Evolutionary conservation across 2,797 vertebrate species (phyloP).

Genomic region (Coranthus polyacanthus): DNA sequence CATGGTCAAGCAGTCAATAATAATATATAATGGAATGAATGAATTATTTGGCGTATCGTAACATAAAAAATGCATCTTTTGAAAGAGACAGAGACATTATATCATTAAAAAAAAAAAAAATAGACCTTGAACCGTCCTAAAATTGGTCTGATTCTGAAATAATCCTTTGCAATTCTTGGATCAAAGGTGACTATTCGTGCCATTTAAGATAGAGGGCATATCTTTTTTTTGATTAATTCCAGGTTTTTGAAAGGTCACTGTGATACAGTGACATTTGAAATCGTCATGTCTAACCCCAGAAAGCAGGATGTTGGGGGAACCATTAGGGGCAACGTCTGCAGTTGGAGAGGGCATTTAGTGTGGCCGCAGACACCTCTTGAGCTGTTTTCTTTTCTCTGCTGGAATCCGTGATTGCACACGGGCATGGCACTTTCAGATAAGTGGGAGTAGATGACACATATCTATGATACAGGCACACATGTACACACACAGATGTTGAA

Average conservation of each 20-base stretch:
- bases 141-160: slow-evolving; percentile 28
- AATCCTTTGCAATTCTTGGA: slow-evolving; percentile 47
- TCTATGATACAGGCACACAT: slow-evolving; percentile 32
- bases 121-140: slow-evolving; percentile 13
- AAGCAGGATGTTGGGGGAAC: slow-evolving; percentile 49
- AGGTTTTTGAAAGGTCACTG: slow-evolving; percentile 77
- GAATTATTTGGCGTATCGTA: not conserved
- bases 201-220: slow-evolving; percentile 67
- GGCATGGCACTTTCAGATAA: slow-evolving; percentile 40
- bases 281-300: slow-evolving; percentile 63
- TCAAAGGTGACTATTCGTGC: slow-evolving; percentile 73
- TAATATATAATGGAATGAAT: not conserved
- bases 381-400: slow-evolving; percentile 42
- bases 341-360: slow-evolving; percentile 39
- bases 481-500: slow-evolving; percentile 35
- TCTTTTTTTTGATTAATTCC: slow-evolving; percentile 76
- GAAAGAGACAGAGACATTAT: not conserved
- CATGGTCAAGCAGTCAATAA: not conserved
- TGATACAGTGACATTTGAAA: slow-evolving; percentile 83
- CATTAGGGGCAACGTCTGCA: slow-evolving; percentile 53
- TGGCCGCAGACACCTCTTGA: slow-evolving; percentile 48
- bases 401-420: slow-evolving; percentile 54
- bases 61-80: not conserved
- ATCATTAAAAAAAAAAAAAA: not conserved
- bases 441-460: slow-evolving; percentile 52